Evolutionary conservation across 37 sponge, comb jelly and placozoan species (phyloP), one percentile per base, ranked within the genome.

Genomic region (Axinella damicornis): DNA sequence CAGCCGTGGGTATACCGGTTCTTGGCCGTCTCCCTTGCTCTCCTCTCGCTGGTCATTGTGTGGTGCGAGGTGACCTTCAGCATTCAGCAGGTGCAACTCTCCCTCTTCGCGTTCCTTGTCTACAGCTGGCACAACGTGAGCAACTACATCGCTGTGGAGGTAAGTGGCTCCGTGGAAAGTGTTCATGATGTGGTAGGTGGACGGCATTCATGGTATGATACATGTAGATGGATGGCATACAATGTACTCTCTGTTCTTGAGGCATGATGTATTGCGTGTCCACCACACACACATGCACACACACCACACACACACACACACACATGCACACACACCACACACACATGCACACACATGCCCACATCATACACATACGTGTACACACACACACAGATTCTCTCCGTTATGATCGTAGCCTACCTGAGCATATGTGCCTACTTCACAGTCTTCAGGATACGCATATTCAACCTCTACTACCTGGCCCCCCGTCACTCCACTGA

Each of bases 401-500:
- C 92, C 71, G 82, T 98, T 13, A 36, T 67, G 0, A 65, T 89
- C 5, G 93, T 99, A 64, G 97, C 91, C 56, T 99, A 96, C 80
- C 69, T 99, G 63, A 90, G 95, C 59, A 54, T 94, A 33, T 99
- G 99, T 83, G 92, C 97, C 32, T 99, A 99, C 85, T 96, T 74
- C 88, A 94, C 99, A 32, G 91, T 96, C 24, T 99, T 96, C 88
- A 85, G 83, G 78, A 90, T 99, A 6, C 77, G 95, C 1, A 81
- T 99, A 21, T 99, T 99, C 82, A 96, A 96, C 82, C 94, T 94
- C 46, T 99, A 99, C 80, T 85, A 95, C 83, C 90, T 99, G 53
- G 88, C 92, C 53, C 93, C 99, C 12, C 80, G 83, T 21, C 99
- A 98, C 57, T 83, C 82, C 31, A 96, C 99, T 35, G 95, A 99